Percentiles rank a stretch among this genome's conserved stretches.
Evolutionary conservation across 1,140 invertebrate species (phyloP).

Genomic region (Atta colombica): DNA sequence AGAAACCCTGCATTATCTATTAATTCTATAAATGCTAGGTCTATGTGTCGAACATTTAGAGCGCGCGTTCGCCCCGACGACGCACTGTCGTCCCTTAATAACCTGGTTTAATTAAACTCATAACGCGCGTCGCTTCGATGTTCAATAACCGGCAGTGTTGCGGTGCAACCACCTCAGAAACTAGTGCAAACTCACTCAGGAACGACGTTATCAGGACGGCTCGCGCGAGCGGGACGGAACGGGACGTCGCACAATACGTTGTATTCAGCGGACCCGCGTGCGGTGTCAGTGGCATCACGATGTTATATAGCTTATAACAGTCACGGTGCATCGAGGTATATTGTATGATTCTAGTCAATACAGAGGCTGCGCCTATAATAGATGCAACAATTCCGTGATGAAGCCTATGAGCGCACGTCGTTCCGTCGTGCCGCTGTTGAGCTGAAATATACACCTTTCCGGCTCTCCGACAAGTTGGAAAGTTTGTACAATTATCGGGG

Average conservation of each 20-base stretch:
- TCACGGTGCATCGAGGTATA: slow-evolving; percentile 56
- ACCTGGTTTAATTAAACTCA: slow-evolving; percentile 79
- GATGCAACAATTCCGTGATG: slow-evolving; percentile 39
- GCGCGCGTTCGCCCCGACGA: not conserved
- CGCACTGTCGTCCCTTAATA: slow-evolving; percentile 51
- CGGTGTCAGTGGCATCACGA: slow-evolving; percentile 39
- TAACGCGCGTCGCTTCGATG: slow-evolving; percentile 69
- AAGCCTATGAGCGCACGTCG: not conserved
- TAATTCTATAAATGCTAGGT: not conserved
- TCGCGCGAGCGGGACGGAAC: slow-evolving; percentile 3
- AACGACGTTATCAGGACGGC: slow-evolving; percentile 65
- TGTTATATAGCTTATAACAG: slow-evolving; percentile 27
- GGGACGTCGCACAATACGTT: slow-evolving; percentile 49
- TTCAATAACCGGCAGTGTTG: slow-evolving; percentile 73
- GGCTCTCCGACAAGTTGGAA: slow-evolving; percentile 30
- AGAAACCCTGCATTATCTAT: not conserved
- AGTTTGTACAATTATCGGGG: not conserved
- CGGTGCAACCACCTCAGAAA: slow-evolving; percentile 63
- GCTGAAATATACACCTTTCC: slow-evolving; percentile 22
- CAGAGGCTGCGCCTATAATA: slow-evolving; percentile 11
- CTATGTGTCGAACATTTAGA: not conserved
- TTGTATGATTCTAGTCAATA: slow-evolving; percentile 48
- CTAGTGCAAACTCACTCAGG: slow-evolving; percentile 74
- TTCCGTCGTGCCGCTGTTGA: not conserved
- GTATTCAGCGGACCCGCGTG: not conserved